Percentiles rank a stretch among this genome's conserved stretches.
Evolutionary conservation across 35 echinoderm and acorn worm species (phyloP).

Genomic region (Ophioderma brevispina): DNA sequence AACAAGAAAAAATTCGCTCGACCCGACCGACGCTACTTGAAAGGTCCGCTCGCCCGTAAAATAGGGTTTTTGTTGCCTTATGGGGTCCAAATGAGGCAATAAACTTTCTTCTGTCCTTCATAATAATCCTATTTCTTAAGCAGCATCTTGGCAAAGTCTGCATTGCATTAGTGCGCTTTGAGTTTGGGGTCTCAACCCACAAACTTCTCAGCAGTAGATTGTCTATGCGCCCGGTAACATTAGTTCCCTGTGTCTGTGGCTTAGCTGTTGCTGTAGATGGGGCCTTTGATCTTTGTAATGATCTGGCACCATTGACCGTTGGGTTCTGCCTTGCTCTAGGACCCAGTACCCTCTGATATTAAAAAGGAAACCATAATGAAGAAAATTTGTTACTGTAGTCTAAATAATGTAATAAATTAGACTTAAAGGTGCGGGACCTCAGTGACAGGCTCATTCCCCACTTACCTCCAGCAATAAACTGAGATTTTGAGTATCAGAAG

Average conservation of each 20-base stretch:
- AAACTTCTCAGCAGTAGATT: neutral
- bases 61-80: too few species aligned
- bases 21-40: too few species aligned
- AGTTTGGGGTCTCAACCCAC: neutral
- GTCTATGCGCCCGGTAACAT: neutral
- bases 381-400: neutral
- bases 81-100: too few species aligned
- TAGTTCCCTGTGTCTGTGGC: neutral
- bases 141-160: conserved; percentile 97
- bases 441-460: too few species aligned
- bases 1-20: too few species aligned
- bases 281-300: conserved; percentile 50
- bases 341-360: conserved; percentile 65
- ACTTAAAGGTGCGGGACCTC: too few species aligned
- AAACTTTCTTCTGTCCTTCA: too few species aligned
- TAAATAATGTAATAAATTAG: neutral
- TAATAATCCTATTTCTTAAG: conserved; percentile 55
- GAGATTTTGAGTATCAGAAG: too few species aligned
- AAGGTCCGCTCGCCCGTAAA: too few species aligned
- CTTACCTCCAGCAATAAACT: too few species aligned
- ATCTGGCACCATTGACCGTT: conserved; percentile 79
- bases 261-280: neutral
- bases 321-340: conserved; percentile 93
- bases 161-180: conserved; percentile 81
- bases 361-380: conserved; percentile 6